phyloP scores from a whole-genome alignment of 1,140 invertebrate genomes.

The Phymorhynchus buccinoides region DNA sequence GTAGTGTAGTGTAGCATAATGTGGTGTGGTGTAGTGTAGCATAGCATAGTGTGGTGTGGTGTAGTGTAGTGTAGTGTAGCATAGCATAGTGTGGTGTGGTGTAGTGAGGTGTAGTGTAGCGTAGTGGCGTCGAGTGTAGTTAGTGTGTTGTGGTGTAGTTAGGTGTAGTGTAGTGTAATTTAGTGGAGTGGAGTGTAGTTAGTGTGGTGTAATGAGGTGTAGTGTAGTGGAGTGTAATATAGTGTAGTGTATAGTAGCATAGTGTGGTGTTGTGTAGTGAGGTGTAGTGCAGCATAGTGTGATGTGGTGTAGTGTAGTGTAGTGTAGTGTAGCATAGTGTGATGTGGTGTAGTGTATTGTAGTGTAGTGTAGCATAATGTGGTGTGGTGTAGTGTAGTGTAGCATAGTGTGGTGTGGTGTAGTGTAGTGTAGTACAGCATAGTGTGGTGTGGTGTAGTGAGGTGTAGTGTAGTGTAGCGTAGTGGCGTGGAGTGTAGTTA shows the following conservation, averaged over 20 bases:
- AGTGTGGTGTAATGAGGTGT: no score
- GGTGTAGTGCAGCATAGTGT: neutral
- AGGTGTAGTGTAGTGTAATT: neutral
- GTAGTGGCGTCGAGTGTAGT: no score
- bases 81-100: neutral
- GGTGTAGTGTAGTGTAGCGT: neutral
- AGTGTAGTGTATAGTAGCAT: neutral
- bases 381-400: neutral
- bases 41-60: neutral
- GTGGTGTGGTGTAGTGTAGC: no score
- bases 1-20: no score
- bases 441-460: no score
- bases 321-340: no score
- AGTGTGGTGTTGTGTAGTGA: neutral
- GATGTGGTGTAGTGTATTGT: no score
- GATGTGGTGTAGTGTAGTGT: neutral
- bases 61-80: neutral
- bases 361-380: neutral
- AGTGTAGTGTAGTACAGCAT: no score
- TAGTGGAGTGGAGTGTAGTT: neutral
- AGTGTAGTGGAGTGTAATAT: no score
- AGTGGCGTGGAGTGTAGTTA: neutral
- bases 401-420: neutral
- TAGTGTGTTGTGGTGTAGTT: neutral
- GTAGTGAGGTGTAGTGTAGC: neutral